These are phyloP conservation scores for Atractosteus spatula DNA, from an alignment of 2,113 vertebrate genomes.

Conservation along the genomic window DNA sequence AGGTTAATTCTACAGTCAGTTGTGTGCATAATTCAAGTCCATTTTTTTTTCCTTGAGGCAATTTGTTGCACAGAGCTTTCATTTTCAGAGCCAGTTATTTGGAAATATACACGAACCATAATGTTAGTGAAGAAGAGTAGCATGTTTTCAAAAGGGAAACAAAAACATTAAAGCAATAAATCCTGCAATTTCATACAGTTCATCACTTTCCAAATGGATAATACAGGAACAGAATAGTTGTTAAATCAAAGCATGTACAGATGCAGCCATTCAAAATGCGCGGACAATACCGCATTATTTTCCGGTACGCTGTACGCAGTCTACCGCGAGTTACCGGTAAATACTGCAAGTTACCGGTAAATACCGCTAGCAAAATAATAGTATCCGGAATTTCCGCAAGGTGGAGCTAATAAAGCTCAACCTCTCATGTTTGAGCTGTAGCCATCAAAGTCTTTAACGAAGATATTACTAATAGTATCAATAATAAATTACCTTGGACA, in stretches of 20 bases:
- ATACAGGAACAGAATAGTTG: slow-evolving; percentile 8
- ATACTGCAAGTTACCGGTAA: no score
- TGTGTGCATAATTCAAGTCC: slow-evolving; percentile 33
- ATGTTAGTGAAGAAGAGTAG: slow-evolving; percentile 30
- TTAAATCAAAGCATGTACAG: slow-evolving; percentile 17
- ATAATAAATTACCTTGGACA: no score
- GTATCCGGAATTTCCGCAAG: no score
- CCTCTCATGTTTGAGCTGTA: no score
- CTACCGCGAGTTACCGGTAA: no score
- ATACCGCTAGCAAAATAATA: no score
- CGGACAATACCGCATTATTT: no score
- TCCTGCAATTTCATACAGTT: not conserved
- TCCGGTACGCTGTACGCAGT: no score
- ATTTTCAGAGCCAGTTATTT: slow-evolving; percentile 24
- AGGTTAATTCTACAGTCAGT: slow-evolving; percentile 43
- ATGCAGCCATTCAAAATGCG: no score
- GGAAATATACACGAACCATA: slow-evolving; percentile 28
- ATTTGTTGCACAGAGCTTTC: slow-evolving; percentile 34
- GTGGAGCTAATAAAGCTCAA: no score
- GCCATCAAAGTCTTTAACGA: no score
- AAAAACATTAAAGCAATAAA: slow-evolving; percentile 11
- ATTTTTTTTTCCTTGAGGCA: slow-evolving; percentile 40
- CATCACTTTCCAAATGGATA: slow-evolving; percentile 8
- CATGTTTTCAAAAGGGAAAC: slow-evolving; percentile 11
- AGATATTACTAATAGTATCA: no score